These are phyloP conservation scores for Ruditapes philippinarum DNA, from an alignment of 1,140 invertebrate species.

Conservation along the genomic window DNA sequence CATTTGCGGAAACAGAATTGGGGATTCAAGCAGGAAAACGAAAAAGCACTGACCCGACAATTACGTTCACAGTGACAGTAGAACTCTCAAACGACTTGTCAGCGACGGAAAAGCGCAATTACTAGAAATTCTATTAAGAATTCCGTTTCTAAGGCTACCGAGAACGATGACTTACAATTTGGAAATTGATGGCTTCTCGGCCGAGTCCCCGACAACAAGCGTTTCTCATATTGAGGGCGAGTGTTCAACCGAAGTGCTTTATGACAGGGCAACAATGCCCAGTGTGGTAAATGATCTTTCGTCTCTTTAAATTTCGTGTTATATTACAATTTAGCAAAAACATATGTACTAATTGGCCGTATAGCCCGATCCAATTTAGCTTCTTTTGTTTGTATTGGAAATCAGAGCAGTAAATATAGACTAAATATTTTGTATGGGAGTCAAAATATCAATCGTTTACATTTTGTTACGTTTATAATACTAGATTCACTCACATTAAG, in stretches of 20 bases:
- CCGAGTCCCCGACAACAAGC: neutral
- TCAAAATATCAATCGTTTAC: too few species aligned
- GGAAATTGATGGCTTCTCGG: too few species aligned
- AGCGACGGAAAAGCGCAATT: neutral
- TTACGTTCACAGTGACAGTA: neutral
- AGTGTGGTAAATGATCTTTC: slow-evolving; percentile 37
- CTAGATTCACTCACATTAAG: too few species aligned
- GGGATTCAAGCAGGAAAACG: neutral
- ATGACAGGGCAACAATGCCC: neutral
- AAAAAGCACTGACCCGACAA: neutral
- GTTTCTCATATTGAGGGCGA: neutral
- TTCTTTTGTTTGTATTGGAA: too few species aligned
- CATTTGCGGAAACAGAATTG: neutral
- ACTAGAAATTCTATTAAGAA: neutral
- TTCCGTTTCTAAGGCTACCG: neutral
- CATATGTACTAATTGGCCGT: too few species aligned
- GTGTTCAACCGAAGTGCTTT: neutral
- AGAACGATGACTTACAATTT: neutral
- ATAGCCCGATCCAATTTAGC: too few species aligned
- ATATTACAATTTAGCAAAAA: too few species aligned
- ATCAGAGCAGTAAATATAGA: too few species aligned
- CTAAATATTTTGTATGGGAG: too few species aligned
- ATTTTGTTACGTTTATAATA: too few species aligned
- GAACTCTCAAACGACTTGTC: neutral
- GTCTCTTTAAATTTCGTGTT: too few species aligned